Evolutionary conservation across 2,797 vertebrate species (phyloP), one percentile per base, ranked within the genome.

Genomic region (Mareca strepera): DNA sequence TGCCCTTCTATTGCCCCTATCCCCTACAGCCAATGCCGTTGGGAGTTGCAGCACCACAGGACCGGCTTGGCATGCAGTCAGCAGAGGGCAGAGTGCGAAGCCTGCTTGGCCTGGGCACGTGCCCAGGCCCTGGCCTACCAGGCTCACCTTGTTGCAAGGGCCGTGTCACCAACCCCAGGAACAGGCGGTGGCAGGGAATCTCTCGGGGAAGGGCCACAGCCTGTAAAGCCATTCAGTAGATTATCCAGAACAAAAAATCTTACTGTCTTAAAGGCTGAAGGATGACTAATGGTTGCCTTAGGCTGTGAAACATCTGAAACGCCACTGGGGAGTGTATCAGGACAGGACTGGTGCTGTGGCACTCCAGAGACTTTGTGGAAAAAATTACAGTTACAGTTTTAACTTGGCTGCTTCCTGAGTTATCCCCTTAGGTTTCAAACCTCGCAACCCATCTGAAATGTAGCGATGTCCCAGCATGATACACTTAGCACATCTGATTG

Each of bases 401-500:
- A 79, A 63, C 43, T 31, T 39, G 44, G 52, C 59, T 28, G 1
- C 28, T 63, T 93, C 62, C 58, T 7, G 33, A 75, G 26, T 81
- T 70, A 62, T 3, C 5, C 6, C 75, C 77, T 87, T 77, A 1
- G 2, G 33, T 62, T 88, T 85, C 75, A 52, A 72, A 60, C 58
- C n/a, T 91, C 43, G 9, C 75, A 89, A 80, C 31, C 39, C 78
- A 59, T 93, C 50, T 85, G 94, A 95, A 94, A 90, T 1, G n/a
- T 58, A 63, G 86, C 0, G 2, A 35, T 48, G 68, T 75, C 92
- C 68, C 94, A 95, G 96, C 86, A 33, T 85, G 95, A 87, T 83
- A 74, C 92, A 94, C 81, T 96, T 94, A 93, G 62, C 92, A 89
- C 94, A 94, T 94, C 90, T 90, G 90, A 95, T 92, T 87, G 86